Base-by-base conservation (phyloP, 2,113 vertebrate genomes). In the Semicossyphus pulcher region DNA sequence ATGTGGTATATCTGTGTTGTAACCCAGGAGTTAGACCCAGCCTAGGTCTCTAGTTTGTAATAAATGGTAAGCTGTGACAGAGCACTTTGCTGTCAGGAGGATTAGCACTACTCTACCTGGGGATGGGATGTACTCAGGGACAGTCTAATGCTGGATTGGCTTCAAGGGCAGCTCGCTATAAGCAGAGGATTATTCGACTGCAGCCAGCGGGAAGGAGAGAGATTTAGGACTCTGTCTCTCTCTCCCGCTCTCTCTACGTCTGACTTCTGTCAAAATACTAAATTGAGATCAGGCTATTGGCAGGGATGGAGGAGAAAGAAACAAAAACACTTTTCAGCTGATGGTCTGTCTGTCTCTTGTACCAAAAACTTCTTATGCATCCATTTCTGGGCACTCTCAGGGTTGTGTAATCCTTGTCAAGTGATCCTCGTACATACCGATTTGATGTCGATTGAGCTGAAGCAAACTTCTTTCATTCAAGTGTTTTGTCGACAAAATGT, bases 51-150 rank as follows among this genome's bases (percentile, higher is more conserved):
- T 58, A 59, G 72, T 71, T 76, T 42, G 69, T 79, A 83, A 76
- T 81, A 58, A 76, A 79, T 29, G 31, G 48, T 79, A 86, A 81
- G 72, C 80, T 82, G 66, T 15, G 59, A 81, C 73, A 64, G 74
- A 84, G 81, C 72, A 71, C 69, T 76, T 60, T 77, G 80, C 86
- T 72, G 73, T 88, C 84, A 61, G 84, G 73, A 53, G 86, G 87
- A 89, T 88, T 91, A 89, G 78, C 75, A 45, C 66, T 58, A 23
- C 81, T 82, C 78, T 89, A 88, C 86, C 86, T 87, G 89, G 48
- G 87, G 86, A 87, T 82, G 80, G 78, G 83, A 84, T 89, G 84
- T 83, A 84, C 82, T 88, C 80, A 58, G 86, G 77, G 84, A 84
- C 77, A 63, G 81, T 83, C 83, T 85, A 79, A 86, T 85, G 66